Conservation (phyloP, 1,140 invertebrate species). For the Oncopodura yosiiana region DNA sequence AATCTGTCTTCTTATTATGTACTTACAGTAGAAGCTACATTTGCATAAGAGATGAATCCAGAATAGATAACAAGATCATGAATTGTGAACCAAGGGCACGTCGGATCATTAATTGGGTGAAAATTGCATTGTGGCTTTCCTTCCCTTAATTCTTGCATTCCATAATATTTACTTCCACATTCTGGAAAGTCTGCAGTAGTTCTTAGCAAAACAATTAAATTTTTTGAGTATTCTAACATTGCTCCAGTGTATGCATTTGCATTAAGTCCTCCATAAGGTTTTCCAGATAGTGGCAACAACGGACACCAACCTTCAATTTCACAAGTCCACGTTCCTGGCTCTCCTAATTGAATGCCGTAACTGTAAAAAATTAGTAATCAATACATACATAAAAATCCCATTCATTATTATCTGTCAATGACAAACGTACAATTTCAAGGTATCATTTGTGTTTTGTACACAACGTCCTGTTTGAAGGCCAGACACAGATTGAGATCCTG, state of each 20-base stretch:
- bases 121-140: conserved; percentile 16
- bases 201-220: conserved; percentile 19
- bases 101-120: conserved; percentile 20
- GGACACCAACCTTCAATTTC: conserved; percentile 24
- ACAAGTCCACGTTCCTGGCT: conserved; percentile 18
- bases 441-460: conserved; percentile 17
- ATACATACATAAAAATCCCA: neutral
- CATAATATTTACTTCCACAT: conserved; percentile 21
- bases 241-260: conserved; percentile 12
- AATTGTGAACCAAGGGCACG: conserved; percentile 25
- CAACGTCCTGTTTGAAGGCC: conserved; percentile 18
- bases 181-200: conserved; percentile 21
- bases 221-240: conserved; percentile 23
- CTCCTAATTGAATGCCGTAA: conserved; percentile 19
- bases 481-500: conserved; percentile 20
- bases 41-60: conserved; percentile 20
- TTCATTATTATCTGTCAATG: neutral
- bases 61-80: conserved; percentile 21
- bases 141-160: conserved; percentile 14
- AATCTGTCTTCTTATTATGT: no score
- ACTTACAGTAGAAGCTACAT: conserved; percentile 20
- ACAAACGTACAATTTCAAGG: conserved; percentile 20
- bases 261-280: conserved; percentile 10
- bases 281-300: conserved; percentile 14
- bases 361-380: conserved; percentile 3